Conservation (phyloP, 2,113 vertebrate genomes). For the Catharus fuscescens region DNA sequence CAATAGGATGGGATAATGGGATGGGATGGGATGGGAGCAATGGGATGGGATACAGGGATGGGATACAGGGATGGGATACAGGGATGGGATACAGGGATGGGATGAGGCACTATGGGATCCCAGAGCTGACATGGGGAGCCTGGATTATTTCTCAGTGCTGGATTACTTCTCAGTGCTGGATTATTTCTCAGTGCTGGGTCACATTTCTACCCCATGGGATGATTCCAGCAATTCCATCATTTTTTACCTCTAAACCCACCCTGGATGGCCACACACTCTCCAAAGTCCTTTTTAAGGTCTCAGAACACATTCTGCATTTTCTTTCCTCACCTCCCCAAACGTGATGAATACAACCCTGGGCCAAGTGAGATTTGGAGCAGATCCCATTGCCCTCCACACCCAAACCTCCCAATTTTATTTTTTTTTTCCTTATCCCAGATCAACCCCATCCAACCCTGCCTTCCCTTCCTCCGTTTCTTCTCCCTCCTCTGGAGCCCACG, state of each 20-base stretch:
- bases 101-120: background rate
- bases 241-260: background rate
- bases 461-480: background rate
- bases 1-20: too few relatives aligned
- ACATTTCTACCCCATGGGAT: background rate
- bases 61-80: too few relatives aligned
- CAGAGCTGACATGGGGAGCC: background rate
- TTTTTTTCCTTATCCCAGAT: background rate
- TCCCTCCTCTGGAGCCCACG: constrained; percentile 29
- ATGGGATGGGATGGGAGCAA: too few relatives aligned
- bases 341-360: background rate
- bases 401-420: background rate
- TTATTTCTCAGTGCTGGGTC: background rate
- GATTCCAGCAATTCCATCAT: background rate
- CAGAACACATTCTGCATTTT: background rate
- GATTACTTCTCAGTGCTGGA: background rate
- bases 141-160: background rate
- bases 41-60: too few relatives aligned
- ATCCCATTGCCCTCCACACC: background rate
- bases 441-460: background rate
- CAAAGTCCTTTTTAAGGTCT: background rate
- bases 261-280: too few relatives aligned
- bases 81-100: too few relatives aligned
- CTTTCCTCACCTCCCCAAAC: background rate
- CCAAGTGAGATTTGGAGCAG: background rate